phyloP scores from a whole-genome alignment of 92 coral and sea anemone genomes.

The Montipora capitata region DNA sequence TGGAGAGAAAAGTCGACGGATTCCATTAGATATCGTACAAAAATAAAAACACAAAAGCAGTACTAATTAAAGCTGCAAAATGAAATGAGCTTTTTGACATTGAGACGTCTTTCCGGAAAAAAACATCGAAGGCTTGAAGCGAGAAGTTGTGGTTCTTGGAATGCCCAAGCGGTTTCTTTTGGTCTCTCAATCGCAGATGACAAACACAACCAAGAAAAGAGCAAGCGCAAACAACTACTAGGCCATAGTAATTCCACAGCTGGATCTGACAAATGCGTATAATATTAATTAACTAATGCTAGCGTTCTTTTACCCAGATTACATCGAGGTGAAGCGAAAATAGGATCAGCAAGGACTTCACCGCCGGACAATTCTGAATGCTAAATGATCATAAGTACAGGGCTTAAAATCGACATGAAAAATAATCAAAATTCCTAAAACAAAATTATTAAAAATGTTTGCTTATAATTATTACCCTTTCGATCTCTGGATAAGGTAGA shows the following conservation, averaged over 20 bases:
- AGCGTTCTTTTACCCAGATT: background rate
- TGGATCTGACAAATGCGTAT: no score
- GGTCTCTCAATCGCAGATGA: slow-evolving; percentile 2
- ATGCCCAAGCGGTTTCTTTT: slow-evolving; percentile 33
- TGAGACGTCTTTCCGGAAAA: slow-evolving; percentile 18
- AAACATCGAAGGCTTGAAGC: background rate
- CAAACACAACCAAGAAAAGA: slow-evolving; percentile 10
- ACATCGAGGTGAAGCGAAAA: background rate
- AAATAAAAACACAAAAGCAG: slow-evolving; percentile 19
- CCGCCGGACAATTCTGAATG: background rate
- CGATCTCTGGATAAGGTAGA: slow-evolving; percentile 61
- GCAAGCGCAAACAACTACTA: slow-evolving; percentile 7
- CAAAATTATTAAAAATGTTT: background rate
- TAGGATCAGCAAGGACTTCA: background rate
- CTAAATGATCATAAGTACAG: background rate
- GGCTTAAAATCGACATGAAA: slow-evolving; percentile 7
- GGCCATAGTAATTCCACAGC: background rate
- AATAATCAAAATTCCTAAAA: background rate
- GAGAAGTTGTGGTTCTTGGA: slow-evolving; percentile 37
- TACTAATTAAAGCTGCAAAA: slow-evolving; percentile 13
- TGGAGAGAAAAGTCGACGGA: background rate
- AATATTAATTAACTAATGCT: background rate
- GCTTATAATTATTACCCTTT: slow-evolving; percentile 33
- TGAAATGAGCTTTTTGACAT: slow-evolving; percentile 28
- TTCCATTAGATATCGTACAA: slow-evolving; percentile 25